Base-by-base conservation (phyloP, 1,140 invertebrate species). In the Aphaenogaster ashmeadi region DNA sequence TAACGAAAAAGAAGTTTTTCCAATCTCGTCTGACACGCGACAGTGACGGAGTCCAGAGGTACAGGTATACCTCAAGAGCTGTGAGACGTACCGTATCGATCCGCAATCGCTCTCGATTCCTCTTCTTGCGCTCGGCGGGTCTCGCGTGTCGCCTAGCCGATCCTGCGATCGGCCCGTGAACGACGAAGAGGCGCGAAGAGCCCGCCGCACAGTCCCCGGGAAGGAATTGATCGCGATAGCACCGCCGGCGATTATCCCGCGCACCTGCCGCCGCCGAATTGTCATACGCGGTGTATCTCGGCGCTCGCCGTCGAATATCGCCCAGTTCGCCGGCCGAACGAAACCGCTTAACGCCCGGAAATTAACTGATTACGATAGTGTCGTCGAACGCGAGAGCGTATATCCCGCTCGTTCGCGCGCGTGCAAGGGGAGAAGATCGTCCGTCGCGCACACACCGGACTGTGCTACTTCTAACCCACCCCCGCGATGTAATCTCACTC, bases 301-400 rank as follows among this genome's bases (percentile, higher is more conserved):
- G 0, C 67, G 62, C n/a, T 6, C 27, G 44, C 44, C n/a, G 79
- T 54, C 69, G 41, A 75, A 75, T 84, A 84, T 84, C 78, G 36
- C 78, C 78, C 78, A 41, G 50, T 81, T 83, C 80, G 69, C 66
- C 80, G 54, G 27, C 41, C 69, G 80, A 27, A 83, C 41, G 41
- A 84, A 84, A 75, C 27, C 80, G 80, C 69, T 84, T 84, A 75
- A 50, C 69, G 80, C 69, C 80, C 80, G 80, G 80, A 84, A 74
- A 84, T 84, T 84, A 84, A 84, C 80, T 84, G 69, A 84, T 84
- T 84, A 84, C 80, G 80, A 84, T 84, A 84, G 80, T 33, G 54
- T 84, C 80, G 54, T 56, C 69, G 69, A 83, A 50, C 54, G 44
- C 36, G 77, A 15, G 60, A 27, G 60, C 60, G 47, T 50, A 66